Conservation (phyloP, 2,888 invertebrate genomes). For the Balanococcus diminutus region DNA sequence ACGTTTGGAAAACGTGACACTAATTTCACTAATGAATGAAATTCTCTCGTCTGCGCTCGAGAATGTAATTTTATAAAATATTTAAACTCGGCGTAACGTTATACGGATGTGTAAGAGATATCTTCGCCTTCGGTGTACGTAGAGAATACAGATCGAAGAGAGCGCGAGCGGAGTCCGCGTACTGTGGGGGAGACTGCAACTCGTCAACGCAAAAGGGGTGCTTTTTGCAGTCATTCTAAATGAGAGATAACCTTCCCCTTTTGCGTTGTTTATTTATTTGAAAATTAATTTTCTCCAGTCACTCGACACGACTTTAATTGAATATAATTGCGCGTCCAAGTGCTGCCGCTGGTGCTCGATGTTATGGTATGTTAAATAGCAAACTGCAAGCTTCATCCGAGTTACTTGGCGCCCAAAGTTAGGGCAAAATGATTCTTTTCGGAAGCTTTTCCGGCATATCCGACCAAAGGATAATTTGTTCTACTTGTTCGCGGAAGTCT, state of each 20-base stretch:
- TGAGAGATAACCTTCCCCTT: conserved; percentile 49
- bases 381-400: background rate
- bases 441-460: background rate
- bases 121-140: too few relatives aligned
- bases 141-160: background rate
- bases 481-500: background rate
- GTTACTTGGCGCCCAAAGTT: background rate
- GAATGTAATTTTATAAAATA: conserved; percentile 17
- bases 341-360: background rate
- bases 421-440: background rate
- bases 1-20: conserved; percentile 8
- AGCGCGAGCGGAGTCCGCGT: too few relatives aligned
- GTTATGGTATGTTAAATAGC: conserved; percentile 13
- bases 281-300: conserved; percentile 49
- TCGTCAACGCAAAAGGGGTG: conserved; percentile 2
- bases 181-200: background rate
- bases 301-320: conserved; percentile 52
- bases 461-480: background rate
- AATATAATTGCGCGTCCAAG: conserved; percentile 45
- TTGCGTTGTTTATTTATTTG: conserved; percentile 39
- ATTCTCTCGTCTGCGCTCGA: background rate
- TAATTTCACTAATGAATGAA: conserved; percentile 15
- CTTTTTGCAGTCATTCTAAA: conserved; percentile 11
- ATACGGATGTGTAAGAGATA: background rate
- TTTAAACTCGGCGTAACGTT: conserved; percentile 4